Base-by-base conservation (phyloP, 2,797 vertebrate species). In the Limnodromus scolopaceus region DNA sequence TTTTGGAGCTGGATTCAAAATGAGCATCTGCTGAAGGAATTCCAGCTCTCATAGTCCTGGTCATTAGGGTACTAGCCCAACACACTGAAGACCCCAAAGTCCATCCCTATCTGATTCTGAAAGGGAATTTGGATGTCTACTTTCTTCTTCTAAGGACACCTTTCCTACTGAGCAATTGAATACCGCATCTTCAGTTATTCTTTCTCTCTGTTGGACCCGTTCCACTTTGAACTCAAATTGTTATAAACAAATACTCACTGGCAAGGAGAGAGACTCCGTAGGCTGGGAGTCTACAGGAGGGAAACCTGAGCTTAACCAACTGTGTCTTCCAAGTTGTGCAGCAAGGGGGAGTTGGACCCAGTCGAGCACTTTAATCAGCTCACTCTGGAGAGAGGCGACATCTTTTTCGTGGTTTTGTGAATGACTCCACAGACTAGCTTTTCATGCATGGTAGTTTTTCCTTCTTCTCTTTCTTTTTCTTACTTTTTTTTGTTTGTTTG, bases 1-100 rank as follows among this genome's bases (percentile, higher is more conserved):
- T 80, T 71, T 84, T 91, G 65, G 13, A 85, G 23, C 25, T 78
- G 34, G 25, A 85, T 80, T 95, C 61, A 85, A 77, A 85, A 80
- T 32, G 16, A 94, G 6, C 79, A 86, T 93, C 74, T 84, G 82
- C 32, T 71, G 76, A 80, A 95, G 32, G 41, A 78, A 34, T 85
- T 94, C 53, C 64, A 61, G 6, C 24, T 93, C 25, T 64, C 34
- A 81, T 71, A 93, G 86, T 71, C 32, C 55, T 65, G 4, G 8
- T 82, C 63, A 82, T 87, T 65, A 87, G n/a, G 27, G 88, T 32
- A 82, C 24, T 30, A 49, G 16, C 54, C 51, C 81, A 74, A 91
- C 7, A 32, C 20, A 14, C 28, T 39, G 87, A 89, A 84, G 87
- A 82, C 3, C 9, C 27, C 25, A 68, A 84, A 82, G 15, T 20